Conservation (phyloP, 1,140 invertebrate species). For the Megathymus violae region DNA sequence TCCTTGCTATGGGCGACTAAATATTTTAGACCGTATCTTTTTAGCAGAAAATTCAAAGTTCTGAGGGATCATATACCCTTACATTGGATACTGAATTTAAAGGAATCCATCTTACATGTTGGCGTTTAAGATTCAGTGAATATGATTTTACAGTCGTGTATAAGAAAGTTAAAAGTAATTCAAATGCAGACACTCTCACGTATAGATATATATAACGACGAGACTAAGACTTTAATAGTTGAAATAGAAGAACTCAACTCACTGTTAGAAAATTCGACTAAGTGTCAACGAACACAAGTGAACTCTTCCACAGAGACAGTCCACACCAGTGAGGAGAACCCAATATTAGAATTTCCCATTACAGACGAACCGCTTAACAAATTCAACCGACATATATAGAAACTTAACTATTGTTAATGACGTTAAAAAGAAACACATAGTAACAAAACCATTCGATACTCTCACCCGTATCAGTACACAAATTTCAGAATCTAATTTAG, state of each 20-base stretch:
- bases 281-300: not conserved
- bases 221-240: slow-evolving; percentile 23
- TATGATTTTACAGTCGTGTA: slow-evolving; percentile 37
- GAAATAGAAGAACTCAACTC: slow-evolving; percentile 3
- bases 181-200: slow-evolving; percentile 28
- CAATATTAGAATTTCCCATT: slow-evolving; percentile 27
- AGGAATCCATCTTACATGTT: slow-evolving; percentile 54
- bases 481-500: slow-evolving; percentile 33
- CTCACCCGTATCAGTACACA: slow-evolving; percentile 30
- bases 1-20: no score
- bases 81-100: slow-evolving; percentile 76
- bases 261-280: slow-evolving; percentile 20
- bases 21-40: no score
- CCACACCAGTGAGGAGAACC: slow-evolving; percentile 32
- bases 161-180: slow-evolving; percentile 29
- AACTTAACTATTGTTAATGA: slow-evolving; percentile 31
- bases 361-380: slow-evolving; percentile 39
- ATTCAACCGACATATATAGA: slow-evolving; percentile 35
- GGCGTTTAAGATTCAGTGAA: slow-evolving; percentile 31
- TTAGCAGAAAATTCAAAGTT: slow-evolving; percentile 82
- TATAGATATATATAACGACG: slow-evolving; percentile 31
- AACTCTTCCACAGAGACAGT: slow-evolving; percentile 24
- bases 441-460: slow-evolving; percentile 37
- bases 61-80: slow-evolving; percentile 83
- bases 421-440: slow-evolving; percentile 14